Base-by-base conservation (phyloP, 2,888 invertebrate genomes). In the Cosmia pyralina region DNA sequence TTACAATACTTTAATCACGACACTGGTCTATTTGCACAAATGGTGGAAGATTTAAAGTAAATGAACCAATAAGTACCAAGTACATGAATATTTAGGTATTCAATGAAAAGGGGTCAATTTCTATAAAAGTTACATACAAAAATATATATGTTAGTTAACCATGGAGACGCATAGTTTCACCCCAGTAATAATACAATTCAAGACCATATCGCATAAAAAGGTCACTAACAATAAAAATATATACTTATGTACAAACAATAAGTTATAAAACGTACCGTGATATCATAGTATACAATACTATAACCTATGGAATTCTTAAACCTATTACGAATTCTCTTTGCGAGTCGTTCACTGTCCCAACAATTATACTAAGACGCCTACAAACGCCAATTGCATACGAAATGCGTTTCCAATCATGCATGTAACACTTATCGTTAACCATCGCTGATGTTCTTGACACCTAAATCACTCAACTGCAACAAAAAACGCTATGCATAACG, bases 291-390 rank as follows among this genome's bases (percentile, higher is more conserved):
- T 67, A 82, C 76, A 69, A 81, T 80, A 81, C 68, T 64, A 79
- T 72, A 76, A 65, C 69, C 70, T 66, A 76, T 79, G 84, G 83
- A 87, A 88, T 87, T 78, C 76, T 82, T 74, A 75, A 67, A 79
- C 38, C 59, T 77, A 87, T 89, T 90, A 85, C 10, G 17, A 62
- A 90, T 90, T 89, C 89, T 78, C 65, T 66, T 76, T 84, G 75
- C 85, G 81, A 62, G 19, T 50, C 78, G 53, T 80, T 80, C 84
- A 78, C 85, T 83, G 85, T 87, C 88, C 80, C 74, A 86, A 89
- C 91, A 90, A 92, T 91, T 91, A 90, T 88, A 85, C 85, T 83
- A 79, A 84, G 84, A 87, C 87, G 85, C 80, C 86, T 82, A 75
- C 57, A 78, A 52, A 84, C 90, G 87, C 87, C 87, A 62, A 78